Evolutionary conservation across 2,797 vertebrate genomes (phyloP).

Genomic region (Anolis apletophallus): DNA sequence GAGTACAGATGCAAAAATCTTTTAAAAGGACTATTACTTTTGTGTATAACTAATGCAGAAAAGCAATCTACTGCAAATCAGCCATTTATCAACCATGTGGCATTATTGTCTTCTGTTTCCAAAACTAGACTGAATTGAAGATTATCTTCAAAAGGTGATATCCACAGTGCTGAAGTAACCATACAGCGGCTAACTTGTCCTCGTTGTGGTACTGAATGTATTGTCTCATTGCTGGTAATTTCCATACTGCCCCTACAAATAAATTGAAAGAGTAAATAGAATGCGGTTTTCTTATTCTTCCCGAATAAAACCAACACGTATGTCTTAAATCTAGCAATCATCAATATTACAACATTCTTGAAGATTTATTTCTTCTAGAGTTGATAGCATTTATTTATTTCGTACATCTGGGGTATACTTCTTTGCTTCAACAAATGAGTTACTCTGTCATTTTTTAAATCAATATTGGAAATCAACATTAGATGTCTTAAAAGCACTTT

Average conservation of each 20-base stretch:
- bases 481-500: background rate
- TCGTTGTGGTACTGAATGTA: constrained; percentile 80
- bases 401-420: background rate
- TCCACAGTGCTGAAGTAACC: constrained; percentile 80
- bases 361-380: background rate
- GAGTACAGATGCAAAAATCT: constrained; percentile 80
- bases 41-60: constrained; percentile 72
- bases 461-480: background rate
- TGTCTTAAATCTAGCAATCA: background rate
- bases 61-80: constrained; percentile 76
- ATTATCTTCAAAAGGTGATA: constrained; percentile 76
- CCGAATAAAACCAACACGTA: constrained; percentile 22
- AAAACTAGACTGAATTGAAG: constrained; percentile 80
- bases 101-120: constrained; percentile 53
- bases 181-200: constrained; percentile 76
- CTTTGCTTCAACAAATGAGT: background rate
- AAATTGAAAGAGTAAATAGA: constrained; percentile 58
- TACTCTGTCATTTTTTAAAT: background rate
- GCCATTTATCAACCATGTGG: constrained; percentile 74
- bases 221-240: constrained; percentile 97
- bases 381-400: background rate
- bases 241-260: constrained; percentile 94
- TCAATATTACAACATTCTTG: background rate
- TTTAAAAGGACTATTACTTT: constrained; percentile 74
- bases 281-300: constrained; percentile 4